Percentiles rank a stretch among this genome's conserved stretches.
Evolutionary conservation across 2,888 invertebrate genomes (phyloP).

Genomic region (Disparrhopalites patrizii): DNA sequence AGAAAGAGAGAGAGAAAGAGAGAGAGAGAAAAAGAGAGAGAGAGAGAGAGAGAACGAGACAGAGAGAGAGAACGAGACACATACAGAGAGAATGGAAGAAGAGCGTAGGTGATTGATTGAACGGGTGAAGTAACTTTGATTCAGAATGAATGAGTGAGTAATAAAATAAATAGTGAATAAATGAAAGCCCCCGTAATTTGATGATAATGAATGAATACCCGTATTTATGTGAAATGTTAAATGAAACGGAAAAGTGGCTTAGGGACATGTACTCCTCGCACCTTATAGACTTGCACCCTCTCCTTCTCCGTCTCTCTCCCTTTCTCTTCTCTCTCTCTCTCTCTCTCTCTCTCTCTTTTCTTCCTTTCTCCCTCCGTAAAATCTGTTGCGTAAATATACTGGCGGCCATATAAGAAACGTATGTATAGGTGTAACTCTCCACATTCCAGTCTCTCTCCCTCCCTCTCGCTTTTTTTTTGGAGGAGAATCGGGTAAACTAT

Average conservation of each 20-base stretch:
- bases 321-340: not conserved
- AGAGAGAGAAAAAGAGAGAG: not conserved
- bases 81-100: not conserved
- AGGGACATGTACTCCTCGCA: too few species aligned
- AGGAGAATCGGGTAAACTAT: slow-evolving; percentile 19
- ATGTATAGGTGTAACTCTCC: too few species aligned
- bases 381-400: too few species aligned
- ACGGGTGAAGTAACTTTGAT: not conserved
- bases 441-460: not conserved
- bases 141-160: slow-evolving; percentile 10
- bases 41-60: not conserved
- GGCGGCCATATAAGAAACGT: too few species aligned
- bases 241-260: slow-evolving; percentile 27
- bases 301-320: not conserved
- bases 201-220: slow-evolving; percentile 28
- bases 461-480: not conserved
- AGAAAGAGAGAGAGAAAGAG: not conserved
- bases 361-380: not conserved
- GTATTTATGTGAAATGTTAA: slow-evolving; percentile 27
- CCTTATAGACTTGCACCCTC: not conserved
- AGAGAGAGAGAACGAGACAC: not conserved
- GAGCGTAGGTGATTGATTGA: not conserved
- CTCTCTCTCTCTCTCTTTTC: not conserved
- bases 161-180: slow-evolving; percentile 15
- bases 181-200: slow-evolving; percentile 21